These are phyloP conservation scores for Eubasilissa splendida DNA, from an alignment of 2,888 invertebrate genomes.

Conservation along the genomic window DNA sequence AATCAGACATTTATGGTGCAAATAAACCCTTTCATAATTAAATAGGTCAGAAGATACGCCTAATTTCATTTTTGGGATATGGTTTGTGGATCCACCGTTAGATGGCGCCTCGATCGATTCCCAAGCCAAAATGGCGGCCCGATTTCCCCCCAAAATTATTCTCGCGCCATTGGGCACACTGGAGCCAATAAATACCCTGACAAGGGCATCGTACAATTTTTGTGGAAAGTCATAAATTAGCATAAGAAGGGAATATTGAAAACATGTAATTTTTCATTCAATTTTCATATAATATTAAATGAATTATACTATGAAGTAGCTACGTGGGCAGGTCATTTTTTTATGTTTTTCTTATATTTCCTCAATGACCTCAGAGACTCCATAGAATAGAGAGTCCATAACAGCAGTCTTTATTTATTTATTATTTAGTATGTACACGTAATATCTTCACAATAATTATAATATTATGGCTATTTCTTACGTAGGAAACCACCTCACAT, in stretches of 20 bases:
- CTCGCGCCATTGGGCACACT: conserved; percentile 15
- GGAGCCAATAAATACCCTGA: conserved; percentile 16
- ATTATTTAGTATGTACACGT: no score
- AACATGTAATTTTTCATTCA: conserved; percentile 9
- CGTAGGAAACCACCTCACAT: no score
- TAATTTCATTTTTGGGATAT: conserved; percentile 11
- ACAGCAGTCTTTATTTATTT: no score
- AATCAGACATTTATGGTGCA: background rate
- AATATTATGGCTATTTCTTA: no score
- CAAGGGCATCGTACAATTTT: background rate
- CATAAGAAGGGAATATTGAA: conserved; percentile 9
- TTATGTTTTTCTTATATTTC: no score
- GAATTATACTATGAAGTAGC: background rate
- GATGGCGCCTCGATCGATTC: conserved; percentile 18
- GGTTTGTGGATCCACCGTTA: background rate
- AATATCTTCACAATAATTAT: no score
- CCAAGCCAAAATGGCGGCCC: conserved; percentile 6
- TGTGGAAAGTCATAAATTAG: conserved; percentile 2
- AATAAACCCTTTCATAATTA: conserved; percentile 8
- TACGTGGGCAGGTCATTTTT: background rate
- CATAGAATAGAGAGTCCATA: no score
- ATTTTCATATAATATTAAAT: conserved; percentile 12
- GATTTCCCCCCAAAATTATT: conserved; percentile 17
- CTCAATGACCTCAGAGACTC: no score
- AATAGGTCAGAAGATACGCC: background rate